Percentiles rank a stretch among this genome's conserved stretches.
Conservation (phyloP, 2,888 invertebrate species). For the Stratiomys singularior region DNA sequence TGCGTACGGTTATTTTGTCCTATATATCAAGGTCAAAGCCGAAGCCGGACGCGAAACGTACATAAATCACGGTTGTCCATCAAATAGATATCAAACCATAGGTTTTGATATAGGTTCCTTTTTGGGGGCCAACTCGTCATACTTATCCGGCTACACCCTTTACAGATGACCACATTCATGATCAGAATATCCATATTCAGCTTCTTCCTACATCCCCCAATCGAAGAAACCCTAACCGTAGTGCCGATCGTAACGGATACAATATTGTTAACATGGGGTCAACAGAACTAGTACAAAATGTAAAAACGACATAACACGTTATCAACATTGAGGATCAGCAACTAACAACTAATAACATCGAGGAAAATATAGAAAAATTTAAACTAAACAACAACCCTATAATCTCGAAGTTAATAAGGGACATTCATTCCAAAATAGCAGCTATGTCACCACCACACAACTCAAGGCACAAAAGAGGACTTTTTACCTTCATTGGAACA, state of each 20-base stretch:
- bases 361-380: too few species aligned
- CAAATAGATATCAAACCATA: too few species aligned
- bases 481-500: not conserved
- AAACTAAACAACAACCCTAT: too few species aligned
- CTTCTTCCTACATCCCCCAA: not conserved
- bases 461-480: not conserved
- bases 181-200: not conserved
- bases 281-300: conserved; percentile 1
- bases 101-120: too few species aligned
- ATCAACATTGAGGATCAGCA: not conserved
- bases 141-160: too few species aligned
- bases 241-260: not conserved
- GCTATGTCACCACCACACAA: not conserved
- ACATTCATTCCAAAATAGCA: not conserved
- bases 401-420: not conserved
- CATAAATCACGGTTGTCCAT: too few species aligned
- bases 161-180: conserved; percentile 2
- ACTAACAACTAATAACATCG: not conserved
- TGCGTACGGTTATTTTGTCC: too few species aligned
- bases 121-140: too few species aligned
- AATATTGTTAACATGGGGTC: not conserved
- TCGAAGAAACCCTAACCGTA: not conserved
- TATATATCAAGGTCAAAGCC: too few species aligned
- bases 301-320: not conserved
- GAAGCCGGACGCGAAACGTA: too few species aligned